Percentiles rank a stretch among this genome's conserved stretches.
Conservation (phyloP, 2,113 vertebrate genomes). For the Corythornis vintsioides region DNA sequence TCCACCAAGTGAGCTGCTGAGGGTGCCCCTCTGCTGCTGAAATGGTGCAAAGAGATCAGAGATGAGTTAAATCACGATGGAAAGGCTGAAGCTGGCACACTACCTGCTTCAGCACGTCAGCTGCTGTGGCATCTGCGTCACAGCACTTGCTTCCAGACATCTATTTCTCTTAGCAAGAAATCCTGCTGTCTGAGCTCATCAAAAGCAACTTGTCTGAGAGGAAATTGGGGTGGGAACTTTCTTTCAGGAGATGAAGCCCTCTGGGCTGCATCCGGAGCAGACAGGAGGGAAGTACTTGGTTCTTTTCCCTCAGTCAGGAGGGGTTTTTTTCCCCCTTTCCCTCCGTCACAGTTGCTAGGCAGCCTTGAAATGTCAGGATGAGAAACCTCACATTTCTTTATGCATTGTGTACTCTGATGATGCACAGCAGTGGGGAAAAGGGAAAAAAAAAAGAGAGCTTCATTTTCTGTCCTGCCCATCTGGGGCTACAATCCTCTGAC, state of each 20-base stretch:
- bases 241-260: neutral
- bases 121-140: neutral
- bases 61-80: neutral
- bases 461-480: neutral
- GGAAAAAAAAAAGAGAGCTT: neutral
- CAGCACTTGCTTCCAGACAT: neutral
- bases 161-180: neutral
- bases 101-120: neutral
- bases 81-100: neutral
- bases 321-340: neutral
- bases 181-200: neutral
- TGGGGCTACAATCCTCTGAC: neutral
- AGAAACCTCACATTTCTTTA: conserved; percentile 17
- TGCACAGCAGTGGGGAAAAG: neutral
- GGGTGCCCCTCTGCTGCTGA: neutral
- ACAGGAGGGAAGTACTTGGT: neutral
- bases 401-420: neutral
- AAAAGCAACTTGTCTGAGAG: neutral
- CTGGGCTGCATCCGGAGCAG: neutral
- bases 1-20: neutral
- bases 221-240: neutral
- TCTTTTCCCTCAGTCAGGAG: conserved; percentile 4
- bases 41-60: neutral
- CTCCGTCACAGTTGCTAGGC: neutral
- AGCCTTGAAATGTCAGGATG: conserved; percentile 27